Percentiles rank a stretch among this genome's conserved stretches.
Evolutionary conservation across 37 sponge, comb jelly and placozoan species (phyloP).

Genomic region (Oopsacas minuta): DNA sequence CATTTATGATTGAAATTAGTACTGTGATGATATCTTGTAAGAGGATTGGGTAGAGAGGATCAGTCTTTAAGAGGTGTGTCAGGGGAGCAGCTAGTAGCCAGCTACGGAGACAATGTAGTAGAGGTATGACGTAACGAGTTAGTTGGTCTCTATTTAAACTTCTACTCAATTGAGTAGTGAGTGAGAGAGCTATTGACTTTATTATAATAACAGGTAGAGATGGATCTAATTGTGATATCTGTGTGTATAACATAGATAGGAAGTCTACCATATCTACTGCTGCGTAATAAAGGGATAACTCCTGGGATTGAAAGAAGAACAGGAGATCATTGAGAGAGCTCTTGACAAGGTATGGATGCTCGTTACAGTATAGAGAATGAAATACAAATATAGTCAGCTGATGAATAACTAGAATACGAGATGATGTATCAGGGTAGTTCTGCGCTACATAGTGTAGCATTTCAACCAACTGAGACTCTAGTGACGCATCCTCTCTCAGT

Average conservation of each 20-base stretch:
- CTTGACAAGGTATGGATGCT: background rate
- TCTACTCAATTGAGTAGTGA: background rate
- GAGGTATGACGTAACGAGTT: background rate
- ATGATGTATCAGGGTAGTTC: background rate
- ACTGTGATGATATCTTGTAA: background rate
- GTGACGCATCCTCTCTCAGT: background rate
- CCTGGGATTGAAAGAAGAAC: background rate
- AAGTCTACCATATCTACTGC: conserved; percentile 72
- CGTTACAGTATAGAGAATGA: background rate
- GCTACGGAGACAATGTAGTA: conserved; percentile 11
- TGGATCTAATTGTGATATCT: conserved; percentile 24
- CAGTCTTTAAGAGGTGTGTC: background rate
- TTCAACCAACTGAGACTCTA: background rate
- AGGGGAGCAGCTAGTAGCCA: conserved; percentile 21
- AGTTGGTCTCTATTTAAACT: background rate
- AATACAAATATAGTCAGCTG: background rate
- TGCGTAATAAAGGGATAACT: background rate
- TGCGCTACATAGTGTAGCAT: conserved; percentile 12
- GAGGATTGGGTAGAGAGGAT: background rate
- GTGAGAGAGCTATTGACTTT: background rate
- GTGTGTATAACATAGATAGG: conserved; percentile 27
- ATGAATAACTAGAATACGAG: background rate
- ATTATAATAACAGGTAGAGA: background rate
- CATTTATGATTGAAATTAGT: background rate
- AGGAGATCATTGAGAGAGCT: background rate